Percentiles rank a stretch among this genome's conserved stretches.
phyloP scores from a whole-genome alignment of 2,113 vertebrate species.

The Syngnathoides biaculeatus region DNA sequence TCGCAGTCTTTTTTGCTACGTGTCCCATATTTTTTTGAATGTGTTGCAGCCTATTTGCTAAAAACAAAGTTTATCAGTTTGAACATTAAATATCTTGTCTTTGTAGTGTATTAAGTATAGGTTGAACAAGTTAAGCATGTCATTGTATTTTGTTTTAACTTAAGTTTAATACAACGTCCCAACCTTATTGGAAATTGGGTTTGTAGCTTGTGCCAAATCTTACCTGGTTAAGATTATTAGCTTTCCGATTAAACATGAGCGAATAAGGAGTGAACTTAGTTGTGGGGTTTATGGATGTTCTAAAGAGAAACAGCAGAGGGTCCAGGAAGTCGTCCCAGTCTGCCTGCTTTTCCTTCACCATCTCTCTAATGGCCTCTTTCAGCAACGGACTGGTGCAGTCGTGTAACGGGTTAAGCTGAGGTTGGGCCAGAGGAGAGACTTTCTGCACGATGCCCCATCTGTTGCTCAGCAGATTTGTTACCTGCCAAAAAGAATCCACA shows the following conservation, averaged over 20 bases:
- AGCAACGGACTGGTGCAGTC: constrained; percentile 66
- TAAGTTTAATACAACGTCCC: no score
- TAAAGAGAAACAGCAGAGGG: constrained; percentile 78
- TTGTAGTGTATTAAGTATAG: no score
- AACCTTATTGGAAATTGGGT: no score
- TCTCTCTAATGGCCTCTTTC: constrained; percentile 73
- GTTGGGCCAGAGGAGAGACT: constrained; percentile 67
- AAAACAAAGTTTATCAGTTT: no score
- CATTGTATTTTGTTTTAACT: no score
- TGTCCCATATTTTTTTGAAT: no score
- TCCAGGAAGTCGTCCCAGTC: constrained; percentile 85
- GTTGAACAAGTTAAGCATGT: no score
- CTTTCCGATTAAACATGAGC: constrained; percentile 83
- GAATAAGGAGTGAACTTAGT: constrained; percentile 84
- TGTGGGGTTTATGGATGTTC: constrained; percentile 75
- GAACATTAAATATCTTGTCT: no score
- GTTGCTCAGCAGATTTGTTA: constrained; percentile 74
- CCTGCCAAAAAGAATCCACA: constrained; percentile 55
- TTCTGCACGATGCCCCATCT: constrained; percentile 78
- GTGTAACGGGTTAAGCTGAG: constrained; percentile 65
- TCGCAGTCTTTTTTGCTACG: no score
- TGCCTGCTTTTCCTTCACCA: constrained; percentile 75
- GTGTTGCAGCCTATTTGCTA: no score
- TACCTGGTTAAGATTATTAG: constrained; percentile 69
- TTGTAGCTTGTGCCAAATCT: neutral